These are phyloP conservation scores for Harpegnathos saltator DNA, from an alignment of 1,140 invertebrate species.

Conservation along the genomic window DNA sequence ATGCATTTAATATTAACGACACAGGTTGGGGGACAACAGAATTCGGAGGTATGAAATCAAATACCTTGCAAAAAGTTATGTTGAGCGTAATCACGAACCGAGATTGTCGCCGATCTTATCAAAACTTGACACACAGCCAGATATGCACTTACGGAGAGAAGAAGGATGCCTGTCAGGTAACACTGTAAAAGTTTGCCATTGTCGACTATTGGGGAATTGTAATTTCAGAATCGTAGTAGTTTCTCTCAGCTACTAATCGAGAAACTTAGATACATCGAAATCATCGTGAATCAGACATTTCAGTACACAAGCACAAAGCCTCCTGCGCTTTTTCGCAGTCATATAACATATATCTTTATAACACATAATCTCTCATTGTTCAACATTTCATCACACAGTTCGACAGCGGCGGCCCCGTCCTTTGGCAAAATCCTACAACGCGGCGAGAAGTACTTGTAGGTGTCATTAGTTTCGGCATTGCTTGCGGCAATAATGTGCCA, in stretches of 20 bases:
- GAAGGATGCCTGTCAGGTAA: slow-evolving; percentile 79
- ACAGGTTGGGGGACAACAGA: slow-evolving; percentile 89
- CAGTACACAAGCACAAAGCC: not conserved
- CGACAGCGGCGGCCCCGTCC: slow-evolving; percentile 90
- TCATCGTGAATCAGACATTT: too few species aligned
- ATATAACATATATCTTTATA: not conserved
- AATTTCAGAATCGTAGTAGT: too few species aligned
- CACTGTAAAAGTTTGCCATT: too few species aligned
- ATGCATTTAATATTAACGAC: slow-evolving; percentile 47
- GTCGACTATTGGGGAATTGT: not conserved
- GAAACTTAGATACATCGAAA: too few species aligned
- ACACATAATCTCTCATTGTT: not conserved
- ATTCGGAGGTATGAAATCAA: slow-evolving; percentile 86
- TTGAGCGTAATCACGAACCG: slow-evolving; percentile 87
- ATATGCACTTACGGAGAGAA: slow-evolving; percentile 87
- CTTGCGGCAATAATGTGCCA: slow-evolving; percentile 85
- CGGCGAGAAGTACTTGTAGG: slow-evolving; percentile 84
- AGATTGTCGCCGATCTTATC: slow-evolving; percentile 82
- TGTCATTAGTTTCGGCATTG: slow-evolving; percentile 87
- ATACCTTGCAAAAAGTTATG: slow-evolving; percentile 87
- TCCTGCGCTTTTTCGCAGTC: too few species aligned
- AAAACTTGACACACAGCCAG: slow-evolving; percentile 85
- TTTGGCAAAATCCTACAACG: slow-evolving; percentile 86
- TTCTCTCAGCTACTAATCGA: too few species aligned
- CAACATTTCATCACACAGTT: slow-evolving; percentile 81